phyloP scores from a whole-genome alignment of 2,797 vertebrate genomes.

The Steatocranus sp. region DNA sequence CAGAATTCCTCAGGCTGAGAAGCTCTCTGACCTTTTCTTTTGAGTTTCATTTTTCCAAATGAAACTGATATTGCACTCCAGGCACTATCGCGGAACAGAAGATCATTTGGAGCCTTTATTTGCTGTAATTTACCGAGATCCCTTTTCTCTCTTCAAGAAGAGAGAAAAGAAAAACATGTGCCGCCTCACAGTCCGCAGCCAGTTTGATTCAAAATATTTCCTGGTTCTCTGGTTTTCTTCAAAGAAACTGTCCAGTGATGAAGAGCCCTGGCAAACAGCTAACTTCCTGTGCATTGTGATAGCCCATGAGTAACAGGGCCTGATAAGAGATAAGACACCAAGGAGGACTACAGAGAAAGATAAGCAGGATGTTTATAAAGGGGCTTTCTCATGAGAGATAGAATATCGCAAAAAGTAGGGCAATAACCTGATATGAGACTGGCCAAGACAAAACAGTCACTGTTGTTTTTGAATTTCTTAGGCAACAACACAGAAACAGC shows the following conservation, averaged over 20 bases:
- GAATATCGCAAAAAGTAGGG: constrained; percentile 49
- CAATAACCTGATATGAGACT: constrained; percentile 45
- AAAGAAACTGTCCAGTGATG: constrained; percentile 38
- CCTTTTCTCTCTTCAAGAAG: constrained; percentile 1
- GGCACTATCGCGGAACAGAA: constrained; percentile 36
- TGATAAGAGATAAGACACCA: constrained; percentile 58
- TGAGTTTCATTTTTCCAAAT: constrained; percentile 60
- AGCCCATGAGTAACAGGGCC: constrained; percentile 33
- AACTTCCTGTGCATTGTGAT: constrained; percentile 61
- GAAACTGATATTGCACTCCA: constrained; percentile 58
- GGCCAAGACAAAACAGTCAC: constrained; percentile 37
- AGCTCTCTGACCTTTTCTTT: constrained; percentile 66
- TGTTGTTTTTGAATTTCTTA: constrained; percentile 9
- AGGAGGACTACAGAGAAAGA: constrained; percentile 46
- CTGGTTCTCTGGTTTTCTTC: constrained; percentile 45
- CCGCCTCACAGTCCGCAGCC: constrained; percentile 18
- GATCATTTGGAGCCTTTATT: constrained; percentile 55
- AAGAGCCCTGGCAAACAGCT: constrained; percentile 33
- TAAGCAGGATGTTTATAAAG: constrained; percentile 64
- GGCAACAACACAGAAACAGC: constrained; percentile 15
- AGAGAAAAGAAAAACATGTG: constrained; percentile 15
- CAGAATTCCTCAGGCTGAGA: constrained; percentile 45
- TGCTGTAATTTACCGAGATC: constrained; percentile 59
- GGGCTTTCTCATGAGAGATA: constrained; percentile 49
- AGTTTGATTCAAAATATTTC: constrained; percentile 45